These are phyloP conservation scores for Liopterus haemorrhoidalis DNA, from an alignment of 2,888 invertebrate genomes.

Conservation along the genomic window DNA sequence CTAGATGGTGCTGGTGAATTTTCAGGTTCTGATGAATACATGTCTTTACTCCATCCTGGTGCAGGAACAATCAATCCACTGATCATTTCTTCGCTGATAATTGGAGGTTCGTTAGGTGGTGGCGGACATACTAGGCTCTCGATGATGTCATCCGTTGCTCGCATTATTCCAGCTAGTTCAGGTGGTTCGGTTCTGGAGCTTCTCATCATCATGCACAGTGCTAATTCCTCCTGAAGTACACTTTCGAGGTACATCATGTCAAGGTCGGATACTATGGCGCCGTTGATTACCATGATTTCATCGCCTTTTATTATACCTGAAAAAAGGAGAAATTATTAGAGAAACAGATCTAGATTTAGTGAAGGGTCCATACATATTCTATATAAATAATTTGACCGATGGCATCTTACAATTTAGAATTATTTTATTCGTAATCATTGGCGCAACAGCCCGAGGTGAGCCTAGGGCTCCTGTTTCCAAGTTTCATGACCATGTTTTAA, in stretches of 20 bases:
- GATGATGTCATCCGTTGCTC: conserved; percentile 92
- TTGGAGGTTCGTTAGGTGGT: conserved; percentile 88
- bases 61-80: conserved; percentile 94
- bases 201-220: conserved; percentile 95
- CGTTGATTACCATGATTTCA: conserved; percentile 98
- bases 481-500: too few relatives aligned
- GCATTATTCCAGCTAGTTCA: conserved; percentile 68
- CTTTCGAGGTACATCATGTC: conserved; percentile 99
- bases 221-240: conserved; percentile 88
- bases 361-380: conserved; percentile 16
- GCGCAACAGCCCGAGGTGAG: too few relatives aligned
- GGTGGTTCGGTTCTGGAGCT: conserved; percentile 79
- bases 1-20: conserved; percentile 50
- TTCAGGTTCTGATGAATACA: conserved; percentile 63
- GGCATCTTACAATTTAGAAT: too few relatives aligned
- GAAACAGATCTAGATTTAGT: conserved; percentile 11
- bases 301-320: conserved; percentile 94
- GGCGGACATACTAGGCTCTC: conserved; percentile 94
- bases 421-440: too few relatives aligned
- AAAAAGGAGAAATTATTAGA: too few relatives aligned
- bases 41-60: conserved; percentile 88
- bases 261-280: conserved; percentile 93
- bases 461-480: too few relatives aligned
- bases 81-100: conserved; percentile 93
- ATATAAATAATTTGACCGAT: too few relatives aligned